Percentiles rank a stretch among this genome's conserved stretches.
These are phyloP conservation scores for Agrochola lychnidis DNA, from an alignment of 2,888 invertebrate species.

Conservation along the genomic window DNA sequence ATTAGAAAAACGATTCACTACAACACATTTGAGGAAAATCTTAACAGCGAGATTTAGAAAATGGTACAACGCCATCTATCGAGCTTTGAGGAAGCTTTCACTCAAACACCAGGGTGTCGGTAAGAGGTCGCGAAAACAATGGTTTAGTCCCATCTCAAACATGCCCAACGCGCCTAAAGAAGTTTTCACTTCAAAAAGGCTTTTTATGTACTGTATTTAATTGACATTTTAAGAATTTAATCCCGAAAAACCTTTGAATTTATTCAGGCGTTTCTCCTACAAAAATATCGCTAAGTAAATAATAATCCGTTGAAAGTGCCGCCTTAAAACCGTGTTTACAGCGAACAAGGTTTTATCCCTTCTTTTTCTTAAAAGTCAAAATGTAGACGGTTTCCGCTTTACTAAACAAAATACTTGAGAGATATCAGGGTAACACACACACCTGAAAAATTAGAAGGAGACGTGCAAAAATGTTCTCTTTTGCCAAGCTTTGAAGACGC, in stretches of 20 bases:
- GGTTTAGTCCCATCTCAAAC: too few relatives aligned
- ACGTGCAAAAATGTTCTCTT: slow-evolving; percentile 13
- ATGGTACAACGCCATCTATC: too few relatives aligned
- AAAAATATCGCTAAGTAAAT: slow-evolving; percentile 48
- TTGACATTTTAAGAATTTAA: slow-evolving; percentile 36
- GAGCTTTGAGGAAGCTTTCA: too few relatives aligned
- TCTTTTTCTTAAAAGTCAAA: slow-evolving; percentile 40
- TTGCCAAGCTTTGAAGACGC: neutral
- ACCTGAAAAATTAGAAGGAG: slow-evolving; percentile 16
- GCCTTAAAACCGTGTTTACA: slow-evolving; percentile 26
- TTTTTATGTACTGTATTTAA: slow-evolving; percentile 15
- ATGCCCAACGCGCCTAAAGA: too few relatives aligned
- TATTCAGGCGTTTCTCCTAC: slow-evolving; percentile 30
- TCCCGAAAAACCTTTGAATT: slow-evolving; percentile 33
- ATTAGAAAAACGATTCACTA: too few relatives aligned
- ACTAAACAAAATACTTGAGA: slow-evolving; percentile 40
- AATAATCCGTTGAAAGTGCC: slow-evolving; percentile 58
- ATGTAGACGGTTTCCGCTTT: slow-evolving; percentile 27
- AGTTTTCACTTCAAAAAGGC: too few relatives aligned
- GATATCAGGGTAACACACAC: slow-evolving; percentile 2
- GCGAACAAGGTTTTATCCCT: slow-evolving; percentile 37
- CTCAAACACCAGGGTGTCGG: too few relatives aligned
- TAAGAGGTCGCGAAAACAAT: too few relatives aligned
- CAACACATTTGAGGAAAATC: too few relatives aligned
- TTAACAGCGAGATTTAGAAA: too few relatives aligned